phyloP scores from a whole-genome alignment of 1,140 invertebrate genomes.

The Habropoda laboriosa region DNA sequence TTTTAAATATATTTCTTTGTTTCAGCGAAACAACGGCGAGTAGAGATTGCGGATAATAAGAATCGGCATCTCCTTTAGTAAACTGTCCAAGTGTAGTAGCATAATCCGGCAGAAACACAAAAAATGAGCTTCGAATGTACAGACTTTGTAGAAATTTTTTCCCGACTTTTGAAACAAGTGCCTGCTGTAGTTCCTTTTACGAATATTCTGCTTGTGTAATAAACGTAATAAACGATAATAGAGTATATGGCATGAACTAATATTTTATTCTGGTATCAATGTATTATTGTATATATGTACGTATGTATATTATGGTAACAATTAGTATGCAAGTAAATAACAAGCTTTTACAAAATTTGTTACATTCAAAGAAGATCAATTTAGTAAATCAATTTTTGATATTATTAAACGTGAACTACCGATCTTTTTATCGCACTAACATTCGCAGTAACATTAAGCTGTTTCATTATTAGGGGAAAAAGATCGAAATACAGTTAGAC shows the following conservation, averaged over 20 bases:
- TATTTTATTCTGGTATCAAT: too few relatives aligned
- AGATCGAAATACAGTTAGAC: slow-evolving; percentile 6
- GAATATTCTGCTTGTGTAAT: too few relatives aligned
- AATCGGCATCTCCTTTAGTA: slow-evolving; percentile 17
- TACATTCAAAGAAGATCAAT: neutral
- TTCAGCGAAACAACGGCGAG: neutral
- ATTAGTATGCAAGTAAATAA: too few relatives aligned
- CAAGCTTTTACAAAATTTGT: neutral
- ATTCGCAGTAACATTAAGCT: too few relatives aligned
- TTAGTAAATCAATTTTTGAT: neutral
- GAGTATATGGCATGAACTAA: too few relatives aligned
- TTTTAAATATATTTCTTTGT: neutral
- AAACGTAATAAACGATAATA: too few relatives aligned
- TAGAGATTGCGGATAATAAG: slow-evolving; percentile 13
- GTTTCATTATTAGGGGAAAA: too few relatives aligned
- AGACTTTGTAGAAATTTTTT: neutral
- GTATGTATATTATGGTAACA: too few relatives aligned
- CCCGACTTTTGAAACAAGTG: neutral
- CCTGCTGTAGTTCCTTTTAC: neutral
- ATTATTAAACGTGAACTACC: neutral
- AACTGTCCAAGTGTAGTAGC: slow-evolving; percentile 3
- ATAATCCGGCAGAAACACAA: neutral
- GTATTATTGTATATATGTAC: too few relatives aligned
- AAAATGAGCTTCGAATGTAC: neutral
- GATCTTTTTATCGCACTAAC: neutral